Evolutionary conservation across 2,888 invertebrate genomes (phyloP), one percentile per base, ranked within the genome.

Genomic region (Panzeria rudis): DNA sequence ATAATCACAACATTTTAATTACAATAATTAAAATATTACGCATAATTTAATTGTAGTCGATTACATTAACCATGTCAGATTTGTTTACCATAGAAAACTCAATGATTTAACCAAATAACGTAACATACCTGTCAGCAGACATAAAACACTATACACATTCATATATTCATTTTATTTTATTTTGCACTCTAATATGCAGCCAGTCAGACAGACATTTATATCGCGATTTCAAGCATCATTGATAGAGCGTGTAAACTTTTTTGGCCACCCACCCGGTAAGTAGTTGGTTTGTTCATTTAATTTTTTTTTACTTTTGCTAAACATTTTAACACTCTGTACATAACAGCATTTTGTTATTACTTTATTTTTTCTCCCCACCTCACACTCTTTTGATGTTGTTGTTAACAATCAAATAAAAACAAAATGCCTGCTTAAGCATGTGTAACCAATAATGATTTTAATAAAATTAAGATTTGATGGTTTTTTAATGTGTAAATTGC

Each of bases 171-270:
- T n/a, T 5, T 47, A 44, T 64, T n/a, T 44, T 25, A 44, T 17
- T 59, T 59, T 59, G 35, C 59, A 59, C 73, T 32, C 54, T 75
- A 44, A 68, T 41, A 71, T 77, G 56, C 17, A 66, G 62, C n/a
- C 56, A 56, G 23, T 35, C 47, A 59, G 41, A 41, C 47, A 59
- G 41, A 41, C 41, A 71, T 66, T 73, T 56, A 84, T 73, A 85
- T 71, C 50, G 82, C 82, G 79, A 82, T 85, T 85, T 82, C 75
- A 85, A 66, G 82, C 85, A 79, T 85, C 85, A 85, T 79, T 72
- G 82, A 75, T 82, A 85, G 85, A 85, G 82, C 85, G 85, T 85
- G 64, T 82, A 85, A 82, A 85, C 78, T 77, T 59, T 79, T 75
- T 76, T 68, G 77, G 82, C 84, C 81, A 73, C 71, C 84, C 84